Evolutionary conservation across 2,113 vertebrate species (phyloP), one percentile per base, ranked within the genome.

Genomic region (Ciconia maguari): DNA sequence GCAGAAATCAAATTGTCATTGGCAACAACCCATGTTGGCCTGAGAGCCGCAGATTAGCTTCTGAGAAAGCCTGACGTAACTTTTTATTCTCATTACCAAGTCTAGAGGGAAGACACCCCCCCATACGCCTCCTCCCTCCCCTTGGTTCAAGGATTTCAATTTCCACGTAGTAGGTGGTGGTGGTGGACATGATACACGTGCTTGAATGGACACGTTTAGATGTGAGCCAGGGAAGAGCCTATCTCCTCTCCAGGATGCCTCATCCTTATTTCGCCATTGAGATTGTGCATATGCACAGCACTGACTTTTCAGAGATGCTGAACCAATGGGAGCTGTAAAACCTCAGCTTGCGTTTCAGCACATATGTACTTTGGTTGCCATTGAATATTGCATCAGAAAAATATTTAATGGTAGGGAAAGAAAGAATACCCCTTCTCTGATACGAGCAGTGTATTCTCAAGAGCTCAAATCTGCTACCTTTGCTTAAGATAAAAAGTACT

Each of bases 21-120:
- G 93, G 91, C 95, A 91, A 64, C 54, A 93, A 30, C 83, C 46
- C 46, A 16, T 10, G 55, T 54, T 93, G 92, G 90, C 83, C 83
- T 68, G 83, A 88, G 88, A 93, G 64, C 83, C 74, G 52, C 60
- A 95, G 96, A 96, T 96, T 96, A 96, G 58, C 57, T 96, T 97
- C 94, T 94, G 80, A 95, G 96, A 96, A 96, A 96, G 80, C 49
- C 86, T 96, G 96, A 95, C 0, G 44, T 91, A 94, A 95, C 41
- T 88, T 95, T 82, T 90, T 11, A 26, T 80, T 90, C 82, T 87
- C 44, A 25, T 94, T 91, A 89, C 80, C 34, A 81, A 64, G 60
- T 65, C 77, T 82, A 48, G 83, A 94, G 90, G 38, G 88, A 92
- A 93, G 95, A 93, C 93, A 87, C 61, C 65, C 72, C 74, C 70